Evolutionary conservation across 2,888 invertebrate species (phyloP), one percentile per base, ranked within the genome.

Genomic region (Agrotis ipsilon): DNA sequence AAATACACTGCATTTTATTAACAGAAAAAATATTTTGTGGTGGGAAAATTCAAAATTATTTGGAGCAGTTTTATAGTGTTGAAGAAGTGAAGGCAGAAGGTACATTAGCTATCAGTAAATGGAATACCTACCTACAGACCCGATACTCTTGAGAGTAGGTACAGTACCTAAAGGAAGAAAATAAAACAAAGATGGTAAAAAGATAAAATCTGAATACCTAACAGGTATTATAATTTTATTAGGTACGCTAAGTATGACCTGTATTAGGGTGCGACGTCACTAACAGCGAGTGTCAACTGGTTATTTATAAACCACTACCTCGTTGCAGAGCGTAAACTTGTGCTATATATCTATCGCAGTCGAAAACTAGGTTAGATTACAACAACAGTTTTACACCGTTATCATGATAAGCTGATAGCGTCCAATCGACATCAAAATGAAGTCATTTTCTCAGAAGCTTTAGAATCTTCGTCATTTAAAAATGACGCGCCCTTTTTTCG

Each of bases 371-470:
- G 95, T 94, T 94, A 94, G 88, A 90, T 92, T 91, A 87, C 88
- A 81, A 86, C 82, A 88, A 80, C 81, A 83, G 75, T 77, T 72
- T 75, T 73, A 73, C 70, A 72, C 77, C 80, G 89, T 90, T 94
- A 94, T 93, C 93, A 85, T 82, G 94, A 94, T 93, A 94, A 91
- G 89, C 90, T 89, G 95, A 94, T 94, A 94, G 87, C 85, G 68
- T 68, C 65, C 55, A 80, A 81, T 79, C 80, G 75, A 87, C 86
- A 84, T 78, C 76, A 81, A 82, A 78, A 85, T 87, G 85, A 83
- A 88, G 81, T 86, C 83, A 86, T 84, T 86, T 92, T 88, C 90
- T 86, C 70, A 78, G 87, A 90, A 90, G 57, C 71, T 78, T 73
- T 64, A 72, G 59, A 62, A 49, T 82, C 55, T 65, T 75, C 64